Evolutionary conservation across 2,797 vertebrate genomes (phyloP).

Genomic region (Schizopygopsis malacanthus): DNA sequence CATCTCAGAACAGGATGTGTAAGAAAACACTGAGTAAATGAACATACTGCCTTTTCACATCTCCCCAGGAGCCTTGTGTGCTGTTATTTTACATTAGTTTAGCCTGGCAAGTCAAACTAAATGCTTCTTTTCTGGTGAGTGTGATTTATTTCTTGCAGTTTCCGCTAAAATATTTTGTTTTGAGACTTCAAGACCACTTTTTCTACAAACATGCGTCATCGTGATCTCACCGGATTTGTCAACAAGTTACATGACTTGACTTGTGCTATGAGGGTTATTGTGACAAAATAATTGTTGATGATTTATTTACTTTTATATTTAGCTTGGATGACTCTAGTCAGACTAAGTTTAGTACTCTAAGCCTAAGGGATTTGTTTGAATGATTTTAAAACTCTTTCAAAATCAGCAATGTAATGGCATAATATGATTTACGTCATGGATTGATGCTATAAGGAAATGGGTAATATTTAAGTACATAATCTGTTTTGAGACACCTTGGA

Average conservation of each 20-base stretch:
- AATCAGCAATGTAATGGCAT: not conserved
- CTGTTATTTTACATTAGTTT: constrained; percentile 31
- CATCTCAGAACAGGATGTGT: constrained; percentile 10
- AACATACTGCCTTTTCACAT: constrained; percentile 29
- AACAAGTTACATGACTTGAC: constrained; percentile 22
- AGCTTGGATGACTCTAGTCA: not conserved
- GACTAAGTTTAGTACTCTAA: not conserved
- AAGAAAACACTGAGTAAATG: constrained; percentile 23
- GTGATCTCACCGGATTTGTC: constrained; percentile 24
- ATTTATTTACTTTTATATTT: constrained; percentile 18
- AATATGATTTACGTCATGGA: not conserved
- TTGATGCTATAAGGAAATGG: not conserved
- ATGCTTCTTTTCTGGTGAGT: constrained; percentile 3
- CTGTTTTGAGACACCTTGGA: not conserved
- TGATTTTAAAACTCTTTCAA: not conserved
- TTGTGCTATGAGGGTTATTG: constrained; percentile 17
- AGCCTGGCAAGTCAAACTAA: constrained; percentile 39
- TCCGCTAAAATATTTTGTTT: constrained; percentile 8
- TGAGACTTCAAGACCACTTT: constrained; percentile 9
- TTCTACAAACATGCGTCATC: constrained; percentile 28
- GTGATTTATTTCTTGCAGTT: constrained; percentile 19
- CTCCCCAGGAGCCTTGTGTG: constrained; percentile 27
- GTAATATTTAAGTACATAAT: not conserved
- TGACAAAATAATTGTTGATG: constrained; percentile 28
- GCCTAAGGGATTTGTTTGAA: not conserved